Evolutionary conservation across 2,888 invertebrate genomes (phyloP).

Genomic region (Pterostichus niger): DNA sequence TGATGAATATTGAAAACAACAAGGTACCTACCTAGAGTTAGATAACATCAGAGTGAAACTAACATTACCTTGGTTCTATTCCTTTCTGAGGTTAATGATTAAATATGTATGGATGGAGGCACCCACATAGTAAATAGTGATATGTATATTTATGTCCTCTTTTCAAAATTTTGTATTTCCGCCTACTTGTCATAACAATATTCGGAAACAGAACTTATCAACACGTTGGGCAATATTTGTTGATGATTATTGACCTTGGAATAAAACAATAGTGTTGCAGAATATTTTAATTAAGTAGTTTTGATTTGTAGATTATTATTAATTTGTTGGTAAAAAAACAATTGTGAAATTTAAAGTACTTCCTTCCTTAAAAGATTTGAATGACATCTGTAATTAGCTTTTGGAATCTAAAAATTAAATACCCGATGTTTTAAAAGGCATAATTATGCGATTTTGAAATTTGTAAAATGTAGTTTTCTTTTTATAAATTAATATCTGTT

Average conservation of each 20-base stretch:
- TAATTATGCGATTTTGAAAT: conserved; percentile 20
- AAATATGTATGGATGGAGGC: conserved; percentile 38
- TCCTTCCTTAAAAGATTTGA: conserved; percentile 34
- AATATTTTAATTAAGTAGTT: conserved; percentile 57
- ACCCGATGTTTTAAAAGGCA: neutral
- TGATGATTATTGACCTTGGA: conserved; percentile 36
- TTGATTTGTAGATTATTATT: conserved; percentile 49
- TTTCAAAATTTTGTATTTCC: conserved; percentile 30
- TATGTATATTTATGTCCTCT: conserved; percentile 25
- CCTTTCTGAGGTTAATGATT: conserved; percentile 5
- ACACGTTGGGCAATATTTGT: conserved; percentile 24
- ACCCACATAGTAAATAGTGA: conserved; percentile 43
- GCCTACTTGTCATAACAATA: conserved; percentile 18
- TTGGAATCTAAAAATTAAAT: conserved; percentile 37
- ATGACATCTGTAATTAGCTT: conserved; percentile 30
- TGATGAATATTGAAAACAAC: conserved; percentile 59
- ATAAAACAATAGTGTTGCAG: conserved; percentile 36
- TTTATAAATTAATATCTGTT: conserved; percentile 1
- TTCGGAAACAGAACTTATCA: conserved; percentile 41
- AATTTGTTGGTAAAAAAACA: conserved; percentile 11
- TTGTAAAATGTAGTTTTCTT: conserved; percentile 16
- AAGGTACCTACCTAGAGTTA: conserved; percentile 16
- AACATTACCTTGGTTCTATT: conserved; percentile 59
- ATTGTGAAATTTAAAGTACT: conserved; percentile 38
- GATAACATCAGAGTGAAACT: conserved; percentile 56